A percentile compares a stretch with the other conserved stretches of the same genome.
phyloP scores from a whole-genome alignment of 2,113 vertebrate genomes.

The Centropristis striata region DNA sequence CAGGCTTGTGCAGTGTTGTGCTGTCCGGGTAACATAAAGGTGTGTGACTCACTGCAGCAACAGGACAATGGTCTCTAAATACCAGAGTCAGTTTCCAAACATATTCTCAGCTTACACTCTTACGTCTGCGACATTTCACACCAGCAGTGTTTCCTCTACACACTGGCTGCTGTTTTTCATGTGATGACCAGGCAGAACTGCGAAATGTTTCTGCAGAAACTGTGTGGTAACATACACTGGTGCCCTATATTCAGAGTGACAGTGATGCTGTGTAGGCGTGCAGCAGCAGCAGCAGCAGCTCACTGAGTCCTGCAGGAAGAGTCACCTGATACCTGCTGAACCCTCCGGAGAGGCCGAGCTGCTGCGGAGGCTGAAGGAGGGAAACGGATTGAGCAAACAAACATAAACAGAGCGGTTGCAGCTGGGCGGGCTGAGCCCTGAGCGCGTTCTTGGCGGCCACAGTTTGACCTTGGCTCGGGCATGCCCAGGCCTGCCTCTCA shows the following conservation, averaged over 20 bases:
- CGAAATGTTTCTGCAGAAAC: background rate
- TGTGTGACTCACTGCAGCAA: slow-evolving; percentile 58
- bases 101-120: slow-evolving; percentile 63
- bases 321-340: slow-evolving; percentile 57
- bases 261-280: no score
- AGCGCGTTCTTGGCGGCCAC: slow-evolving; percentile 51
- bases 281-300: no score
- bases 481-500: slow-evolving; percentile 74
- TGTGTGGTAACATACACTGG: background rate
- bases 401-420: slow-evolving; percentile 67
- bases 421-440: slow-evolving; percentile 36
- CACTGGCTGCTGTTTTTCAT: background rate
- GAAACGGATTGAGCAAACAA: slow-evolving; percentile 55
- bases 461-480: slow-evolving; percentile 71
- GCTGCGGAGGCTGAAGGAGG: background rate
- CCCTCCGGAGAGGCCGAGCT: slow-evolving; percentile 25
- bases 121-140: slow-evolving; percentile 27
- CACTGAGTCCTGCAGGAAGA: slow-evolving; percentile 21
- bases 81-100: slow-evolving; percentile 61
- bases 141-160: slow-evolving; percentile 26
- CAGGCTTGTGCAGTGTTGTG: slow-evolving; percentile 19
- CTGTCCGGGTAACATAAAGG: slow-evolving; percentile 68
- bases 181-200: background rate
- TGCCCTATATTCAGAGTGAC: background rate
- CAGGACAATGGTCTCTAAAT: slow-evolving; percentile 65